Conservation (phyloP, 2,797 vertebrate species). For the Acrossocheilus fasciatus region DNA sequence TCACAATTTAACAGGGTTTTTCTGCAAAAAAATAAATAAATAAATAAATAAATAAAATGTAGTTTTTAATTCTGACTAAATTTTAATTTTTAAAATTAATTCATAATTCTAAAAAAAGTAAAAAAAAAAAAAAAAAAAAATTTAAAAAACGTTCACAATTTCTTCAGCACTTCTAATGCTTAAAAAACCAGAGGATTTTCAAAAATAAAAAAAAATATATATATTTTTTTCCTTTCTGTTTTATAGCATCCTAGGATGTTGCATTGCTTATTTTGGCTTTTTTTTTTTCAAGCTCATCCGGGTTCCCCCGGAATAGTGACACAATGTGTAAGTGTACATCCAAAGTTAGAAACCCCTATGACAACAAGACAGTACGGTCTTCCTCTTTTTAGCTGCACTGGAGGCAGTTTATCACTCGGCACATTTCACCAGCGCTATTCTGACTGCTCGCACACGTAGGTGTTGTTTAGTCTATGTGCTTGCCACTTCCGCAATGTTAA, state of each 20-base stretch:
- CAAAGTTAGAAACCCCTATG: constrained; percentile 11
- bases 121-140: neutral
- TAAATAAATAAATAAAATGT: neutral
- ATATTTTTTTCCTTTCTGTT: neutral
- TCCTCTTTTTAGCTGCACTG: constrained; percentile 19
- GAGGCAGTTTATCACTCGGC: constrained; percentile 47
- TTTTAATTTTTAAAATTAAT: too few species aligned
- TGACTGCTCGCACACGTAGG: constrained; percentile 70
- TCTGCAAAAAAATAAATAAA: too few species aligned
- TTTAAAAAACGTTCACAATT: neutral
- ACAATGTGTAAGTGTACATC: neutral
- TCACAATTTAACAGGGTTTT: neutral
- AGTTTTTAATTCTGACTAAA: neutral
- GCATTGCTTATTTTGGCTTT: neutral
- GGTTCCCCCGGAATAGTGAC: neutral
- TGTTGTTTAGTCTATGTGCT: constrained; percentile 80
- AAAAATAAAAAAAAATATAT: too few species aligned
- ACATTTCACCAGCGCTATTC: constrained; percentile 52
- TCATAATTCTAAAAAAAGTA: neutral
- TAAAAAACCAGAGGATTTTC: neutral
- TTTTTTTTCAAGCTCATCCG: neutral
- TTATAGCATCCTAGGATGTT: neutral
- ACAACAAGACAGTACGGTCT: neutral
- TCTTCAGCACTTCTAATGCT: neutral
- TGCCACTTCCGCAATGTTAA: constrained; percentile 77